These are phyloP conservation scores for Scomber japonicus DNA, from an alignment of 2,113 vertebrate species.

Conservation along the genomic window DNA sequence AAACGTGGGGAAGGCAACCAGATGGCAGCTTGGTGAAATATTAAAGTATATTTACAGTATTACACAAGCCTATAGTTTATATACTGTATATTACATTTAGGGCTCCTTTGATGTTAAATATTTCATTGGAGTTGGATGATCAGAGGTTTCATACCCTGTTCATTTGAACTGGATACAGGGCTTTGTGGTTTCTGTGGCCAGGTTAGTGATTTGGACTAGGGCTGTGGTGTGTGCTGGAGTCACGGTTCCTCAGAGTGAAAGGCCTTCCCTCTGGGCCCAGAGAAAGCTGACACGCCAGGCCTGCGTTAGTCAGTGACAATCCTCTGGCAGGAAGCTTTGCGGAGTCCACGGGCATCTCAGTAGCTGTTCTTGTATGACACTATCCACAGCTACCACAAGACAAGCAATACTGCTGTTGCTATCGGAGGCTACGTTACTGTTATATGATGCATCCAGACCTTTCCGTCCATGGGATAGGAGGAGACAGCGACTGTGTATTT, in stretches of 20 bases:
- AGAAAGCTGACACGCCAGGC: constrained; percentile 74
- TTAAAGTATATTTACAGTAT: constrained; percentile 52
- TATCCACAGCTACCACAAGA: constrained; percentile 77
- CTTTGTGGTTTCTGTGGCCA: constrained; percentile 70
- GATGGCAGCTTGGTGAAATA: constrained; percentile 59
- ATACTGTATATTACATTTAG: constrained; percentile 53
- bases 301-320: constrained; percentile 67
- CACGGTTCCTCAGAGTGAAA: constrained; percentile 58
- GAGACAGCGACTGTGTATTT: constrained; percentile 21
- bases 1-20: constrained; percentile 26
- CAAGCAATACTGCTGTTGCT: constrained; percentile 64
- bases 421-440: constrained; percentile 51
- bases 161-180: constrained; percentile 68
- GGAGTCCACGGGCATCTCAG: constrained; percentile 64
- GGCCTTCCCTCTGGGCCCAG: constrained; percentile 59
- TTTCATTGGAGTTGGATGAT: constrained; percentile 66
- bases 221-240: constrained; percentile 50
- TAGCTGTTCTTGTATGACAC: constrained; percentile 75
- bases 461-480: constrained; percentile 19
- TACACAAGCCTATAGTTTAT: constrained; percentile 36
- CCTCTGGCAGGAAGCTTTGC: constrained; percentile 67
- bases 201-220: constrained; percentile 52
- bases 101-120: constrained; percentile 67
- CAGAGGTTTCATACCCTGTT: constrained; percentile 62
- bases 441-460: constrained; percentile 56